Evolutionary conservation across 92 coral and sea anemone genomes (phyloP), one percentile per base, ranked within the genome.

Genomic region (Parazoanthus darwini): DNA sequence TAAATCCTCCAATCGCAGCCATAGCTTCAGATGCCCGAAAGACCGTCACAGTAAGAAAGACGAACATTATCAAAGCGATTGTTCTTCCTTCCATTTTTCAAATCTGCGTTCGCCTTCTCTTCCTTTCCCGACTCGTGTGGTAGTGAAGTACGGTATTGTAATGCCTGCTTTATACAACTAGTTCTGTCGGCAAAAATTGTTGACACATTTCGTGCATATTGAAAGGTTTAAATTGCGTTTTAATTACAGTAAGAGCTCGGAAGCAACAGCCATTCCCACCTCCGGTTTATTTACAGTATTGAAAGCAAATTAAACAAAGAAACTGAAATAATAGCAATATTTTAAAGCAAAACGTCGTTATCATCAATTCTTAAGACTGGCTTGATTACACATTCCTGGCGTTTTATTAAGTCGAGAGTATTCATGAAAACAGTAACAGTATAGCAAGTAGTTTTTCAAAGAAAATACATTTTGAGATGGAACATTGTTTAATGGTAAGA

Each of bases 231-330:
- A 72, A 84, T 84, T 72, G 79, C 65, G 46, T 73, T 84, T 25
- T 84, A 84, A 84, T 84, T 84, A 84, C 78, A 38, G 66, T 84
- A 70, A 71, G 43, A 84, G 66, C n/a, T 84, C 87, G 79, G 87
- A 84, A 84, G 87, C 37, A 46, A 9, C n/a, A 11, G 63, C 48
- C 38, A 70, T 71, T 84, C 26, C 3, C 87, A 48, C 79, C 59
- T 74, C 35, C 26, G 78, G 78, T 71, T 26, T 71, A 74, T 71
- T 84, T 70, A 72, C 3, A 26, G 87, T 33, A 56, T 84, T 84
- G 79, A 84, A 71, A 84, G 79, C 87, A 84, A 84, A 84, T 23
- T 18, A 84, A 71, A 84, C 87, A 84, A 84, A 71, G 63, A 51
- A 72, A 26, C 33, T 37, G 46, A 46, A 50, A 70, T 84, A 70